Evolutionary conservation across 2,797 vertebrate genomes (phyloP).

Genomic region (Ceryle rudis): DNA sequence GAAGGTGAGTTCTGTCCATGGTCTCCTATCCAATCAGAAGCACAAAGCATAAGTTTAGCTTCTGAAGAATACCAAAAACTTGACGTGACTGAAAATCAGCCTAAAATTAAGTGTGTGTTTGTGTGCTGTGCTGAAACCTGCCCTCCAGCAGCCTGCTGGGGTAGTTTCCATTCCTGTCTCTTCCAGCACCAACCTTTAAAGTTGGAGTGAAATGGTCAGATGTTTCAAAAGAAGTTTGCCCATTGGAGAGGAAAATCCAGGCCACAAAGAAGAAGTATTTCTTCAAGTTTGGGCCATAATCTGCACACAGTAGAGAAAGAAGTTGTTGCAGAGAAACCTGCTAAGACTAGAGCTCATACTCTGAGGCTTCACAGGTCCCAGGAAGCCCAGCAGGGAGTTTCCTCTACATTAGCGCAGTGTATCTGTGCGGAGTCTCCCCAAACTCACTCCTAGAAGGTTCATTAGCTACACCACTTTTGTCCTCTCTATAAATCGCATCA

Average conservation of each 20-base stretch:
- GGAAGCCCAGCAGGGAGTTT: background rate
- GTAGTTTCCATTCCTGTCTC: background rate
- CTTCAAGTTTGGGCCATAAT: background rate
- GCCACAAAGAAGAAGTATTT: background rate
- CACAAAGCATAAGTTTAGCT: background rate
- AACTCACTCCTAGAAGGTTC: background rate
- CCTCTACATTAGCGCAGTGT: background rate
- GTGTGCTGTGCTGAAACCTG: background rate
- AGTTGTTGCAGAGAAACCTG: background rate
- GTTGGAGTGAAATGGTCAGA: background rate
- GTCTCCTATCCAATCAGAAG: background rate
- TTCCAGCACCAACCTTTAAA: background rate
- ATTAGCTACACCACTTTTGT: background rate
- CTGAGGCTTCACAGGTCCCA: background rate
- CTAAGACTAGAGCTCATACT: background rate
- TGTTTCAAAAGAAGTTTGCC: background rate
- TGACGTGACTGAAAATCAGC: background rate
- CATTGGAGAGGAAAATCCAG: background rate
- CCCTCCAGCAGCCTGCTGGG: background rate
- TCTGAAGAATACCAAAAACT: background rate
- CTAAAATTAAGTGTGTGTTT: background rate
- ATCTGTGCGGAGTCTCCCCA: background rate
- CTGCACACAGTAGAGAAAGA: background rate
- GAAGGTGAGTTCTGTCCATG: background rate
- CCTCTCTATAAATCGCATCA: background rate